These are phyloP conservation scores for Anolis sagrei DNA, from an alignment of 2,113 vertebrate species.

Conservation along the genomic window DNA sequence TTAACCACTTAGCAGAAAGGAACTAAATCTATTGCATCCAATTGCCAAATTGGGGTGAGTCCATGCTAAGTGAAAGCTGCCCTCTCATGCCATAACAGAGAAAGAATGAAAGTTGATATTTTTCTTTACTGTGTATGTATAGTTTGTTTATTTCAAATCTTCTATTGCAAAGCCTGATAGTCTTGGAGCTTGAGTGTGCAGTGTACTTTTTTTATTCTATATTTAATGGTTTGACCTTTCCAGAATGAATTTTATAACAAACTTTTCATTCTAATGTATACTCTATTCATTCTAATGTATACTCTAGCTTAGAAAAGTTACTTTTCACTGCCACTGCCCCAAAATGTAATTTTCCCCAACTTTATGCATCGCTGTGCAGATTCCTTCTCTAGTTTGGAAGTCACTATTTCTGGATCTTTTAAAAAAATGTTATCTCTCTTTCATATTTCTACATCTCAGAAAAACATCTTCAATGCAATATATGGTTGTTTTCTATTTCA, in stretches of 20 bases:
- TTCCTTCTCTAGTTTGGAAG: not conserved
- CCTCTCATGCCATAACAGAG: not conserved
- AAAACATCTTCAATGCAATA: not conserved
- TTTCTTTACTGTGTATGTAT: not conserved
- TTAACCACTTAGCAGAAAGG: slow-evolving; percentile 19
- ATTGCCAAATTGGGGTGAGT: slow-evolving; percentile 14
- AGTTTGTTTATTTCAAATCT: not conserved
- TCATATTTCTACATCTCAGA: not conserved
- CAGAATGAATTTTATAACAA: not conserved
- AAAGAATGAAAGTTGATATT: not conserved
- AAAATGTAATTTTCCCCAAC: too few species aligned
- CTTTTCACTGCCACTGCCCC: too few species aligned
- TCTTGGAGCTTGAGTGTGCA: not conserved
- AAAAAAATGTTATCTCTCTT: not conserved
- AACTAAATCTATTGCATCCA: not conserved
- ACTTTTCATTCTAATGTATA: not conserved
- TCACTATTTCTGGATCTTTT: too few species aligned
- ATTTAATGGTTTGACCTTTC: not conserved
- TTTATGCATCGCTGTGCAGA: not conserved
- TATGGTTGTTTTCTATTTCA: too few species aligned
- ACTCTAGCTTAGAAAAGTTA: too few species aligned
- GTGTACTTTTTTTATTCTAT: not conserved
- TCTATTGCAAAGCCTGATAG: not conserved
- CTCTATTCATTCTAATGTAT: not conserved
- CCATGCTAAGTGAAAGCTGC: slow-evolving; percentile 1